Conservation (phyloP, 2,888 invertebrate genomes). For the Thera britannica region DNA sequence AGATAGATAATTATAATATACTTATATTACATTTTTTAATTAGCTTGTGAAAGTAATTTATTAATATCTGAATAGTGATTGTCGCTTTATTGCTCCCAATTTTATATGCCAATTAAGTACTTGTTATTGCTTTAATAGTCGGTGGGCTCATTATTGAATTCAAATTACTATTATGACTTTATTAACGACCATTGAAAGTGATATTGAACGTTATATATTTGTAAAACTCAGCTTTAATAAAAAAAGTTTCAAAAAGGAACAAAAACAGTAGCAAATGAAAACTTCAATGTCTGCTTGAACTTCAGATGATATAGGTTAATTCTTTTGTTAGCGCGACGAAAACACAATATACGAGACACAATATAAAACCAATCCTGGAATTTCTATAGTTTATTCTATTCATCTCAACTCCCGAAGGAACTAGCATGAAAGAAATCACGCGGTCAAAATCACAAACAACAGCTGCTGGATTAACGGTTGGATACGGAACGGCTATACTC, state of each 20-base stretch:
- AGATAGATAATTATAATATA: too few relatives aligned
- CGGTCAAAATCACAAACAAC: conserved; percentile 25
- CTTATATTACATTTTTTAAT: too few relatives aligned
- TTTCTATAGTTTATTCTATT: conserved; percentile 7
- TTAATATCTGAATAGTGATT: conserved; percentile 32
- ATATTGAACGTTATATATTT: conserved; percentile 8
- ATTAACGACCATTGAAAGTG: conserved; percentile 8
- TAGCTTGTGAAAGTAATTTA: not conserved
- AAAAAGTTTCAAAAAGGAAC: not conserved
- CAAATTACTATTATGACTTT: conserved; percentile 24
- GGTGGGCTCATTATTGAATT: conserved; percentile 31
- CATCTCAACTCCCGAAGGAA: conserved; percentile 4
- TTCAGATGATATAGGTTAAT: not conserved
- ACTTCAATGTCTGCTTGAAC: not conserved
- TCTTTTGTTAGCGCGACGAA: not conserved
- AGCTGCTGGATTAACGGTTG: conserved; percentile 18
- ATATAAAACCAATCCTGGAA: not conserved
- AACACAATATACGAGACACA: not conserved
- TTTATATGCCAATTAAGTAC: conserved; percentile 26
- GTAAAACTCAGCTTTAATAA: not conserved
- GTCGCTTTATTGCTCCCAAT: conserved; percentile 9
- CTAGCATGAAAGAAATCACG: conserved; percentile 13
- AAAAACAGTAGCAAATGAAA: not conserved
- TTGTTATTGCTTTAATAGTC: conserved; percentile 32
- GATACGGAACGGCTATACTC: conserved; percentile 18